Base-by-base conservation (phyloP, 2,888 invertebrate genomes). In the Protophormia terraenovae region DNA sequence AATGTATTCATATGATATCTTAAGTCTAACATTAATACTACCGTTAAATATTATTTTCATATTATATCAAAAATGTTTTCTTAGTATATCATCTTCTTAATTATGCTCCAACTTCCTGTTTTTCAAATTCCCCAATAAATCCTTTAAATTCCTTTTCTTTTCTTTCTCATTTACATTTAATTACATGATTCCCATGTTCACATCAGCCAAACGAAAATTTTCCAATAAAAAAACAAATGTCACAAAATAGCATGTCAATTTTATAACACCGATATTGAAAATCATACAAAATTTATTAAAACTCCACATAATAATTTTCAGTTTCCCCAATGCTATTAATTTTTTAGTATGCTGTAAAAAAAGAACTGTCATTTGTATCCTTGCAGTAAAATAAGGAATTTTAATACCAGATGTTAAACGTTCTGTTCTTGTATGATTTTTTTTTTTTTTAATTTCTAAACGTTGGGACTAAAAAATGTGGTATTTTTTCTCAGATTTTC, bases 401-500 rank as follows among this genome's bases (percentile, higher is more conserved):
- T 78, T n/a, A 50, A 85, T 16, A 85, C 83, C 87, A 87, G 86
- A 87, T 87, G 87, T 86, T 67, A 64, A 81, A 80, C 81, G 73
- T 87, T 83, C 71, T 58, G 35, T 32, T 71, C 45, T 19, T 45
- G 8, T 47, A 29, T 22, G 35, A 6, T 67, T 19, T 50, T 77
- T 64, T 67, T 67, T 67, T 35, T 77, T 64, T 67, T 67, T 67
- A 27, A 29, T 35, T 62, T 55, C 22, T 47, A 80, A 77, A 60
- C 32, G 66, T 50, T 81, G 62, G 67, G 58, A 66, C 58, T 83
- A 69, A 71, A 66, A 77, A 78, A 69, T 71, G 58, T 64, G 55
- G 45, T 38, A 45, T 16, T 60, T 77, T 69, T 78, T 60, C 8
- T 76, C 81, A 80, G 83, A 83, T 82, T 84, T 90, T 91, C 92